Base-by-base conservation (phyloP, 2,113 vertebrate species). In the Nannobrachium achirus region DNA sequence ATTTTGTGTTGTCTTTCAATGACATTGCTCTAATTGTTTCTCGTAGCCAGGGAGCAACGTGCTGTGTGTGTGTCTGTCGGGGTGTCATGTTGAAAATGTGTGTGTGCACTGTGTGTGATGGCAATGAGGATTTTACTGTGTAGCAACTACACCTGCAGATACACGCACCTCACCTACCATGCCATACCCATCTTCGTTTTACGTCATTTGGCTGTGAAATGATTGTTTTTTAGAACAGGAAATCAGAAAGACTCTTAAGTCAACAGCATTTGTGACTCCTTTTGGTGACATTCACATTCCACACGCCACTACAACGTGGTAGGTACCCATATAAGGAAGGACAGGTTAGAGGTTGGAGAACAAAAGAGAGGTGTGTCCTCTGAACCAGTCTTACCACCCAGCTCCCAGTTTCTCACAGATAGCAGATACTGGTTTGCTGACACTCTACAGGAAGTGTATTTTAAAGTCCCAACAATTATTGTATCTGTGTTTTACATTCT, bases 361-460 rank as follows among this genome's bases (percentile, higher is more conserved):
- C 46, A 73, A 80, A 50, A 57, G 19, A 59, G 73, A 76, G 91
- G 90, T 72, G 88, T 86, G 87, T 82, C 81, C 46, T 82, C 63
- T 57, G 75, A 93, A 92, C 92, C 85, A 86, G 92, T 88, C 79
- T 62, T 71, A 89, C 89, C 89, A 81, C 89, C 79, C 86, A 73
- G 83, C 63, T 88, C 62, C 72, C 71, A 72, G 86, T 86, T 89
- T 90, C 25, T 33, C 83, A 80, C 64, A 69, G 65, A 81, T 84
- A 70, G 79, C 60, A 86, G 85, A 86, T 83, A 86, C 70, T 70
- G 41, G 58, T 63, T 68, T 56, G 14, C 73, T 51, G 13, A 25
- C 60, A 3, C 64, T 57, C 18, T 11, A 45, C 63, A 83, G 63
- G 58, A 81, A 77, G 66, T 62, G 39, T 8, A 16, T 38, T 25